Conservation (phyloP, 2,797 vertebrate species). For the Avahi laniger region DNA sequence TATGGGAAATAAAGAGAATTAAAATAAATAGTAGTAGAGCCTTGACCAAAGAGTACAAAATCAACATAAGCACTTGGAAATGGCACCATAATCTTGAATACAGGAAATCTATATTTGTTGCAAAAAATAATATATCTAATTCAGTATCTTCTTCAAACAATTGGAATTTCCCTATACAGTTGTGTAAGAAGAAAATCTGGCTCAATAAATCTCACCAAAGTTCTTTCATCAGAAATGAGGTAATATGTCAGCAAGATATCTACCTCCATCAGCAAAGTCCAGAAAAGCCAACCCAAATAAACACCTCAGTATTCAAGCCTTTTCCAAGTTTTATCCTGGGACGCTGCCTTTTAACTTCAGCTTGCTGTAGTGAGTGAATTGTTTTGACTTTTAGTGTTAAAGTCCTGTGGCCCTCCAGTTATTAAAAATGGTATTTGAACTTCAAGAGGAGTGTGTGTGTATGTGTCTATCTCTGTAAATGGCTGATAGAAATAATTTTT, state of each 20-base stretch:
- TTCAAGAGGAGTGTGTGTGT: constrained; percentile 14
- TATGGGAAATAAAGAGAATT: neutral
- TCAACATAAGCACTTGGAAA: neutral
- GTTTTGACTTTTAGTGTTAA: constrained; percentile 6
- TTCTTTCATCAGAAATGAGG: constrained; percentile 53
- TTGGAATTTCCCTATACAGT: neutral
- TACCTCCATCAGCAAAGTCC: neutral
- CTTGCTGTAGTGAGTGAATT: neutral
- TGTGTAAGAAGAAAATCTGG: neutral
- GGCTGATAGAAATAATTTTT: constrained; percentile 1
- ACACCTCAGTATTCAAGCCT: neutral
- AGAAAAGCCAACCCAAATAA: constrained; percentile 58
- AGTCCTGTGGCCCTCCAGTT: neutral
- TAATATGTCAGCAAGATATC: constrained; percentile 31
- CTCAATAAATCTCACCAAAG: neutral
- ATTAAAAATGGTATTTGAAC: constrained; percentile 29
- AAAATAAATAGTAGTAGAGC: neutral
- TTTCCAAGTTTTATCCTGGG: constrained; percentile 34
- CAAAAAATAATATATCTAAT: neutral
- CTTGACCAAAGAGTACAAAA: neutral
- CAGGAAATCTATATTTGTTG: neutral
- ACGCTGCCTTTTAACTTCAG: constrained; percentile 33
- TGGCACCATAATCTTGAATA: neutral
- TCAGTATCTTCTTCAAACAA: neutral
- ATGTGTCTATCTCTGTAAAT: neutral